These are phyloP conservation scores for Typhlomys cinereus DNA, from an alignment of 2,113 vertebrate species.

Conservation along the genomic window DNA sequence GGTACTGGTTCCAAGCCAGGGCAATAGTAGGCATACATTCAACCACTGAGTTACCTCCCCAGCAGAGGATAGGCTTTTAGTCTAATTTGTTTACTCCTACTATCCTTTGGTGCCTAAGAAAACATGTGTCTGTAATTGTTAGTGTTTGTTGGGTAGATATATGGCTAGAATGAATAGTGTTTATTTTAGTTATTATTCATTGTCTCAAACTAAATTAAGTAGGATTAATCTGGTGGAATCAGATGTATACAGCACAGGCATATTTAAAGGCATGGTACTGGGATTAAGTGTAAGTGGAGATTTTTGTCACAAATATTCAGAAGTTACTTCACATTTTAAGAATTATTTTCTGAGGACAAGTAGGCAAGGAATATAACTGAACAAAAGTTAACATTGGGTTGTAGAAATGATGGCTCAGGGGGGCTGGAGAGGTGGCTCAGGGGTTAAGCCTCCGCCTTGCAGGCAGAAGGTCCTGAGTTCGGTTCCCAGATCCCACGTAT, in stretches of 20 bases:
- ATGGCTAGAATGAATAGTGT: background rate
- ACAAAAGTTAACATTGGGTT: background rate
- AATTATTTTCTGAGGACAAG: constrained; percentile 17
- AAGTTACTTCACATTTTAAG: background rate
- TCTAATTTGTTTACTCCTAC: background rate
- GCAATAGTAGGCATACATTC: background rate
- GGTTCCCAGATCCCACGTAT: too few species aligned
- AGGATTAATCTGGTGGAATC: background rate
- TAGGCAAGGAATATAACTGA: background rate
- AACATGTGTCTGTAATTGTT: background rate
- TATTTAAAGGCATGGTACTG: background rate
- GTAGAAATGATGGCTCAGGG: too few species aligned
- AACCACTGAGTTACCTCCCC: background rate
- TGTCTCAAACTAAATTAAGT: constrained; percentile 9
- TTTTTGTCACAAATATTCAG: constrained; percentile 37
- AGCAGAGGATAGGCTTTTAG: constrained; percentile 18
- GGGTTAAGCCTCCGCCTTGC: too few species aligned
- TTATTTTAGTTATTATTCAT: constrained; percentile 15
- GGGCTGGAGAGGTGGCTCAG: too few species aligned
- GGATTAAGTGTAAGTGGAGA: background rate
- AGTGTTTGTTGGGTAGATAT: background rate
- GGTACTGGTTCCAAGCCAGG: background rate
- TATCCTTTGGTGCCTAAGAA: background rate
- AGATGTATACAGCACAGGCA: background rate
- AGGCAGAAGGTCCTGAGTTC: too few species aligned